A percentile compares a stretch with the other conserved stretches of the same genome.
Conservation (phyloP, 2,113 vertebrate species). For the Hipposideros armiger region DNA sequence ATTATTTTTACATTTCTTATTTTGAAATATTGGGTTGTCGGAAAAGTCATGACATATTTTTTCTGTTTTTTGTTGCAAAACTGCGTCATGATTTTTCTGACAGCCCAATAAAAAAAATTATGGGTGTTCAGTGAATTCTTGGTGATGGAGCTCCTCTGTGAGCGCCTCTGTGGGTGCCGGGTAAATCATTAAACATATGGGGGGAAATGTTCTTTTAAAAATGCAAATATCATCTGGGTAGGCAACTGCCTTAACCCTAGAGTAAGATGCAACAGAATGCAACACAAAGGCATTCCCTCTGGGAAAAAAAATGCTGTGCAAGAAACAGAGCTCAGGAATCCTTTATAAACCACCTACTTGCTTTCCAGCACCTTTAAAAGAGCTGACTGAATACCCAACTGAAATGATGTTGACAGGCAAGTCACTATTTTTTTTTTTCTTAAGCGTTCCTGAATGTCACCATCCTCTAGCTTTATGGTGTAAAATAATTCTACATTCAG, state of each 20-base stretch:
- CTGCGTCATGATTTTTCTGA: too few species aligned
- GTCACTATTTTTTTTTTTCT: neutral
- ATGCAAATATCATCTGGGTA: neutral
- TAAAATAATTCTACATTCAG: neutral
- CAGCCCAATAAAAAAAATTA: neutral
- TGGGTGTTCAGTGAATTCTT: neutral
- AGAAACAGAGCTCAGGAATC: neutral
- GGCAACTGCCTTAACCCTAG: neutral
- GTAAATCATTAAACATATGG: neutral
- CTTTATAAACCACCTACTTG: neutral
- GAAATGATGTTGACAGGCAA: neutral
- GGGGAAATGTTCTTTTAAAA: neutral
- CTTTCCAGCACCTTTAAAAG: slow-evolving; percentile 3
- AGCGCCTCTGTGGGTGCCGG: neutral
- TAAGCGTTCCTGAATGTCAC: neutral
- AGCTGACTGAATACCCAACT: neutral
- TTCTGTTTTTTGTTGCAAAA: too few species aligned
- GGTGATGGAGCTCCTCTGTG: neutral
- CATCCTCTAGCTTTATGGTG: neutral
- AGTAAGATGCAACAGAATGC: neutral
- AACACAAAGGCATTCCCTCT: neutral
- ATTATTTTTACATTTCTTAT: slow-evolving; percentile 26
- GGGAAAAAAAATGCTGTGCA: neutral
- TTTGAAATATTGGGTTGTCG: neutral
- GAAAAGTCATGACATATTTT: too few species aligned